These are phyloP conservation scores for Drosophila ironensis DNA, from an alignment of 1,140 invertebrate genomes.

Conservation along the genomic window DNA sequence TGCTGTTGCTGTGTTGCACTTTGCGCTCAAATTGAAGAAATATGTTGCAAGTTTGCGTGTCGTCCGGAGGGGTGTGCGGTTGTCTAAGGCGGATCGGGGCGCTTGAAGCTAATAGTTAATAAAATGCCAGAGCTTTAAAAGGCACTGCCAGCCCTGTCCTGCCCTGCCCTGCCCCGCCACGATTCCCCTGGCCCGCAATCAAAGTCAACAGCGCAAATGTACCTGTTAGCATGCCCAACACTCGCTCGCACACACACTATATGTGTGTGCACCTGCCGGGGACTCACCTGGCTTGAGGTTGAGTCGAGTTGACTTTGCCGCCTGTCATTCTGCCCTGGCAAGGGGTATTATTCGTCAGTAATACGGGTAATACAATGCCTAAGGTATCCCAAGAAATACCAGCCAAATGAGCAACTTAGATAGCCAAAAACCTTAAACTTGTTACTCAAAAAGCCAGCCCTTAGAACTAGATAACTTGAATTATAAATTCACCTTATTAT, in stretches of 20 bases:
- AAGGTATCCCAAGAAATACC: too few species aligned
- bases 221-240: conserved; percentile 47
- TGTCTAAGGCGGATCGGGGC: not conserved
- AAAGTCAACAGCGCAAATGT: conserved; percentile 57
- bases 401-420: too few species aligned
- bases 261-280: conserved; percentile 19
- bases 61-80: not conserved
- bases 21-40: conserved; percentile 66
- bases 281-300: conserved; percentile 30
- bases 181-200: conserved; percentile 27
- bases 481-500: too few species aligned
- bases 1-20: too few species aligned
- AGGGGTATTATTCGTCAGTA: conserved; percentile 9
- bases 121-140: conserved; percentile 65
- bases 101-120: conserved; percentile 68
- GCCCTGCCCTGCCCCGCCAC: not conserved
- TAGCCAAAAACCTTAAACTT: too few species aligned
- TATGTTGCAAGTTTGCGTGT: conserved; percentile 63
- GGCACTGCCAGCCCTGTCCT: not conserved
- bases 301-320: conserved; percentile 39
- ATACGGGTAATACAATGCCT: too few species aligned
- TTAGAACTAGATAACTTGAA: too few species aligned
- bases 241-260: conserved; percentile 1
- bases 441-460: too few species aligned
- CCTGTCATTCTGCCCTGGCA: conserved; percentile 8